phyloP scores from a whole-genome alignment of 2,888 invertebrate species.

The Muscina levida region DNA sequence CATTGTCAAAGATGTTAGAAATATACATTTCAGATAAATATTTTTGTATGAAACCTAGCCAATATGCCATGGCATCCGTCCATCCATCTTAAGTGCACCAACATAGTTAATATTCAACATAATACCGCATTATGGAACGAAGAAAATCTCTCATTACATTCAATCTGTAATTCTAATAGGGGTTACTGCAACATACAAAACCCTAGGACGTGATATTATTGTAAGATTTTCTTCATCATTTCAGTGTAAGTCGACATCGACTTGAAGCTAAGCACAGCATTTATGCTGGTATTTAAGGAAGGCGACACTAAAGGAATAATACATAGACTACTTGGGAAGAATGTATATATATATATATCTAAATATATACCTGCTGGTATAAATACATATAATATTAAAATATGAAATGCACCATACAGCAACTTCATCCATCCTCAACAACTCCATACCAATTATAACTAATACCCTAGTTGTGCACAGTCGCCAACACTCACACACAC shows the following conservation, averaged over 20 bases:
- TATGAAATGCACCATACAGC: constrained; percentile 40
- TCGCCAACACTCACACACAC: constrained; percentile 19
- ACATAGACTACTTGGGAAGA: too few relatives aligned
- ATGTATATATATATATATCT: neutral
- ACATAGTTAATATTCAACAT: neutral
- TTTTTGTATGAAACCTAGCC: too few relatives aligned
- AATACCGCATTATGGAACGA: neutral
- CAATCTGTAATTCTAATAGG: constrained; percentile 9
- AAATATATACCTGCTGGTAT: neutral
- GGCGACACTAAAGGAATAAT: neutral
- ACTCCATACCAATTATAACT: constrained; percentile 21
- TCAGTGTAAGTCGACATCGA: neutral
- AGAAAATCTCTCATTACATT: neutral
- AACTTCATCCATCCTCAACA: neutral
- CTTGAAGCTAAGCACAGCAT: constrained; percentile 3
- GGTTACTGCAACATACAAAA: constrained; percentile 7
- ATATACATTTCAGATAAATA: too few relatives aligned
- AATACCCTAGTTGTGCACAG: too few relatives aligned
- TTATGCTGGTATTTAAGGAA: constrained; percentile 26
- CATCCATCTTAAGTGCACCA: too few relatives aligned
- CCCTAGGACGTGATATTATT: constrained; percentile 9
- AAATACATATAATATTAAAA: constrained; percentile 1
- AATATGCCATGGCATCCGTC: too few relatives aligned
- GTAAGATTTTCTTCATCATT: neutral
- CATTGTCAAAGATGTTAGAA: too few relatives aligned